A percentile compares a stretch with the other conserved stretches of the same genome.
These are phyloP conservation scores for Drosophila sturtevanti DNA, from an alignment of 1,140 invertebrate genomes.

Conservation along the genomic window DNA sequence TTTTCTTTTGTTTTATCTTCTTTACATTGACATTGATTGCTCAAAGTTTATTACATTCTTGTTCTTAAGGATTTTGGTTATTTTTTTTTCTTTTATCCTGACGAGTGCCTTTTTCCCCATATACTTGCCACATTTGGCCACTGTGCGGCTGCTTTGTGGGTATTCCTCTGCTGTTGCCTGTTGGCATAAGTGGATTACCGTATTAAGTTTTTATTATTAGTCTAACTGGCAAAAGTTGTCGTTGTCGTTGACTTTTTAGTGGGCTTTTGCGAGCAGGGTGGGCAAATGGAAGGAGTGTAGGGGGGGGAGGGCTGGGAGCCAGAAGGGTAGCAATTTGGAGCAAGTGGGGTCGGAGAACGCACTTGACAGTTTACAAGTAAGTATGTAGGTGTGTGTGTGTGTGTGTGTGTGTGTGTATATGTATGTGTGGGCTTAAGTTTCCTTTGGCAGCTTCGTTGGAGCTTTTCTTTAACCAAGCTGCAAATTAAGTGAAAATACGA, in stretches of 20 bases:
- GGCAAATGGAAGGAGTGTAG: too few relatives aligned
- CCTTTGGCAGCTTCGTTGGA: neutral
- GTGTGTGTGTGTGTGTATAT: conserved; percentile 17
- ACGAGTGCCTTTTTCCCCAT: too few relatives aligned
- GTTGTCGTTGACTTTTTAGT: conserved; percentile 66
- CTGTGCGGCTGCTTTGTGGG: conserved; percentile 34
- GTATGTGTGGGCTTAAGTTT: conserved; percentile 33
- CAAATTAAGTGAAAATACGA: conserved; percentile 79
- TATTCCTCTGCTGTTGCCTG: conserved; percentile 36
- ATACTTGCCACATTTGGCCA: neutral
- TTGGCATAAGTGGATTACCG: conserved; percentile 76
- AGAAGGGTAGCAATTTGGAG: neutral
- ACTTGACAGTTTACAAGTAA: conserved; percentile 45
- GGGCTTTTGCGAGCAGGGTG: conserved; percentile 25
- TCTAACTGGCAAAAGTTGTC: conserved; percentile 63
- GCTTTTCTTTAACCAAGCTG: conserved; percentile 37
- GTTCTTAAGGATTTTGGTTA: too few relatives aligned
- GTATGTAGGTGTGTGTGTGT: conserved; percentile 14
- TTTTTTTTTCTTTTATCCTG: too few relatives aligned
- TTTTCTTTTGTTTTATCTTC: too few relatives aligned
- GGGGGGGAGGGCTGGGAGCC: conserved; percentile 14
- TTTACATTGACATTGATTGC: neutral
- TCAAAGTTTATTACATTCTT: neutral
- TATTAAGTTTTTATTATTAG: conserved; percentile 81
- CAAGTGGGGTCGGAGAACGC: conserved; percentile 16